Evolutionary conservation across 2,797 vertebrate genomes (phyloP).

Genomic region (Todus mexicanus): DNA sequence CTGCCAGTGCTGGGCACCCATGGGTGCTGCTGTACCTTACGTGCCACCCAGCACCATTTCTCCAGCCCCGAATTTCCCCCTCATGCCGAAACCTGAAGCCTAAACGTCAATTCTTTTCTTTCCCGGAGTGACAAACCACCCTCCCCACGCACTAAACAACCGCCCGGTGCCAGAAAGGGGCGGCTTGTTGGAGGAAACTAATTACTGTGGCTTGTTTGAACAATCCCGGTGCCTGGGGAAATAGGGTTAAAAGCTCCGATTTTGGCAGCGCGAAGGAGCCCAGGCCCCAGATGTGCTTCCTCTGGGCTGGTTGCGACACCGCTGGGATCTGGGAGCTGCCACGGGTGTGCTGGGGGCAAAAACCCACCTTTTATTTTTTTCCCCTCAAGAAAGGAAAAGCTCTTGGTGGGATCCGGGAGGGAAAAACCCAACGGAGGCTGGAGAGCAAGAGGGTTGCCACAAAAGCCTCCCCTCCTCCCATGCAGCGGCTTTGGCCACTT

Average conservation of each 20-base stretch:
- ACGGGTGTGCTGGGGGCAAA: not conserved
- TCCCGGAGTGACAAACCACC: not conserved
- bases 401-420: not conserved
- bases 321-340: not conserved
- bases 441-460: not conserved
- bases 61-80: not conserved
- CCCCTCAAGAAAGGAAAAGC: not conserved
- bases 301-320: not conserved
- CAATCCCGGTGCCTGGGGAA: slow-evolving; percentile 33
- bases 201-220: slow-evolving; percentile 51
- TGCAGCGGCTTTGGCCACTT: not conserved
- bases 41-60: not conserved
- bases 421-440: not conserved
- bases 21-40: not conserved
- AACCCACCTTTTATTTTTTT: not conserved
- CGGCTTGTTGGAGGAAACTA: not conserved
- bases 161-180: not conserved
- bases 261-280: not conserved
- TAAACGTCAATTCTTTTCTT: not conserved
- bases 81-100: not conserved
- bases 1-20: not conserved
- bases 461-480: not conserved
- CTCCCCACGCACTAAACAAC: not conserved
- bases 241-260: slow-evolving; percentile 9
- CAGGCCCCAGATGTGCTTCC: slow-evolving; percentile 22